Percentiles rank a stretch among this genome's conserved stretches.
Conservation (phyloP, 1,140 invertebrate genomes). For the Diabrotica undecimpunctata region DNA sequence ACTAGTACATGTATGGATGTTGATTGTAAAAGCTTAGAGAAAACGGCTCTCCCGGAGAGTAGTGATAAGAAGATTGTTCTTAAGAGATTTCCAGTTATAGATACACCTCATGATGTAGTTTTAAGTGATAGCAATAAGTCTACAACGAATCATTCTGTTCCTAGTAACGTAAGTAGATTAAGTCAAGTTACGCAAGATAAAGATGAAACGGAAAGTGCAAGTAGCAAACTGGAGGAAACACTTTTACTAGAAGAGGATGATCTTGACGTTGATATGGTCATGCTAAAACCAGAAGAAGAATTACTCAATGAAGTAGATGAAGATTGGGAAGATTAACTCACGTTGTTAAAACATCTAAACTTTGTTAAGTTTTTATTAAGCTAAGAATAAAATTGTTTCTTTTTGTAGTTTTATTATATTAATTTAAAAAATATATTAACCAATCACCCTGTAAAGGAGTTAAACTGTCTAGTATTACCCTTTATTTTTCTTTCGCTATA, state of each 20-base stretch:
- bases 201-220: not conserved
- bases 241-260: slow-evolving; percentile 39
- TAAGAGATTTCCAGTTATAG: not conserved
- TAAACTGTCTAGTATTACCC: no score
- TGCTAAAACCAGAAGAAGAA: slow-evolving; percentile 41
- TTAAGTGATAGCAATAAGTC: not conserved
- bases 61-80: slow-evolving; percentile 9
- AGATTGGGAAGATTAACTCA: slow-evolving; percentile 36
- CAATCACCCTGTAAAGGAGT: no score
- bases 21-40: slow-evolving; percentile 18
- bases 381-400: no score
- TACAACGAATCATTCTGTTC: not conserved
- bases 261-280: slow-evolving; percentile 35
- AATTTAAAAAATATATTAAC: no score
- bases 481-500: no score
- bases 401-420: no score
- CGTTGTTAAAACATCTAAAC: not conserved
- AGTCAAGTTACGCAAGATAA: not conserved
- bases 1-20: slow-evolving; percentile 36
- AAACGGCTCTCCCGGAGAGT: slow-evolving; percentile 12
- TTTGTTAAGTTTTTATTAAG: no score
- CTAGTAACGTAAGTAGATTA: not conserved
- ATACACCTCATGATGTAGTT: not conserved
- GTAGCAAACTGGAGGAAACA: slow-evolving; percentile 35
- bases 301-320: slow-evolving; percentile 44